These are phyloP conservation scores for Cololabis saira DNA, from an alignment of 2,113 vertebrate genomes.

Conservation along the genomic window DNA sequence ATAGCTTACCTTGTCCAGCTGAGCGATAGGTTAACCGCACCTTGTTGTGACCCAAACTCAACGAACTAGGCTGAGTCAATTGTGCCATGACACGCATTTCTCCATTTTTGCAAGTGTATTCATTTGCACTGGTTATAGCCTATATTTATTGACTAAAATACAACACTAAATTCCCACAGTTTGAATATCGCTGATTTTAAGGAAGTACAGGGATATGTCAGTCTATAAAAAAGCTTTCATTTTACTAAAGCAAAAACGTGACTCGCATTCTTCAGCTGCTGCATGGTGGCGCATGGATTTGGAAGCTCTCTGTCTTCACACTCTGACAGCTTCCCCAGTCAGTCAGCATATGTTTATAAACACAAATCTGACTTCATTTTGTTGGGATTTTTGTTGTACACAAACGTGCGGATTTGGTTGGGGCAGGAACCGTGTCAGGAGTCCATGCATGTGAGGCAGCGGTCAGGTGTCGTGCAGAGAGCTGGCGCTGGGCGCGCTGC, in stretches of 20 bases:
- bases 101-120: neutral
- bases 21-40: conserved; percentile 13
- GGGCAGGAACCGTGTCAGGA: conserved; percentile 77
- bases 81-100: neutral
- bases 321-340: conserved; percentile 34
- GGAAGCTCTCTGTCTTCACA: conserved; percentile 5
- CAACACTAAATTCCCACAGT: neutral
- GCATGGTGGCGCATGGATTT: conserved; percentile 18
- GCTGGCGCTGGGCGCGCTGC: conserved; percentile 73
- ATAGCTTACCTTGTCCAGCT: conserved; percentile 40
- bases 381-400: conserved; percentile 53
- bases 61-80: neutral
- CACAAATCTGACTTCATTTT: conserved; percentile 48
- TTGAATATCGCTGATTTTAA: neutral
- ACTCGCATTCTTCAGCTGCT: conserved; percentile 39
- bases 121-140: neutral
- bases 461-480: conserved; percentile 82
- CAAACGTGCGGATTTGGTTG: conserved; percentile 75
- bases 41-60: neutral
- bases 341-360: conserved; percentile 54
- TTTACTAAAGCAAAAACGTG: conserved; percentile 63
- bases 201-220: too few relatives aligned
- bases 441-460: conserved; percentile 82
- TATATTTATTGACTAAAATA: neutral
- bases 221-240: neutral